phyloP scores from a whole-genome alignment of 1,140 invertebrate species.

The Matsumurasca onukii region DNA sequence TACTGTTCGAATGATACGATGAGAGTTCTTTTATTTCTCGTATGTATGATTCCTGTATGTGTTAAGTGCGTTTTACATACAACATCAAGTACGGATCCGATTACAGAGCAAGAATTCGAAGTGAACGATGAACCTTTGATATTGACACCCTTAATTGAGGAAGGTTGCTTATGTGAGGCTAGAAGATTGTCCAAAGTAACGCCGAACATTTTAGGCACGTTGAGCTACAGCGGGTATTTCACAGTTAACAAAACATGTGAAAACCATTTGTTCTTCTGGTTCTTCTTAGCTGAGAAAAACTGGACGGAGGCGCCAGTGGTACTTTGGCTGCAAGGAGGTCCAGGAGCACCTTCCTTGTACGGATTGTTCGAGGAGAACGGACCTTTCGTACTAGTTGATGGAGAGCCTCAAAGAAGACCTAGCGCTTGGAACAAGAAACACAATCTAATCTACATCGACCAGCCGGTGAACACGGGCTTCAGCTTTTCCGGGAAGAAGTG shows the following conservation, averaged over 20 bases:
- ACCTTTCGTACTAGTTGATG: conserved; percentile 47
- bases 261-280: conserved; percentile 75
- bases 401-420: conserved; percentile 42
- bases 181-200: not conserved
- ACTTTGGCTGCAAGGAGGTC: conserved; percentile 78
- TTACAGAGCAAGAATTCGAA: too few species aligned
- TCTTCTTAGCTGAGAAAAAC: conserved; percentile 61
- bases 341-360: conserved; percentile 68
- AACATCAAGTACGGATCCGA: too few species aligned
- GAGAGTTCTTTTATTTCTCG: too few species aligned
- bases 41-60: too few species aligned
- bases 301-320: conserved; percentile 58
- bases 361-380: conserved; percentile 70
- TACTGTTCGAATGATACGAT: too few species aligned
- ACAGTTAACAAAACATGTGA: conserved; percentile 33
- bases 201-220: not conserved
- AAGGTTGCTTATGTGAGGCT: not conserved
- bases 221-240: conserved; percentile 28
- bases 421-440: conserved; percentile 35
- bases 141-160: conserved; percentile 17
- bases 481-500: conserved; percentile 33
- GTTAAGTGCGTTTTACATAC: too few species aligned
- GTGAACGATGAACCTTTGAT: too few species aligned
- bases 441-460: conserved; percentile 72
- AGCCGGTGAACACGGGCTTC: conserved; percentile 46